Conservation (phyloP, 1,140 invertebrate genomes). For the Parapsyche elsis region DNA sequence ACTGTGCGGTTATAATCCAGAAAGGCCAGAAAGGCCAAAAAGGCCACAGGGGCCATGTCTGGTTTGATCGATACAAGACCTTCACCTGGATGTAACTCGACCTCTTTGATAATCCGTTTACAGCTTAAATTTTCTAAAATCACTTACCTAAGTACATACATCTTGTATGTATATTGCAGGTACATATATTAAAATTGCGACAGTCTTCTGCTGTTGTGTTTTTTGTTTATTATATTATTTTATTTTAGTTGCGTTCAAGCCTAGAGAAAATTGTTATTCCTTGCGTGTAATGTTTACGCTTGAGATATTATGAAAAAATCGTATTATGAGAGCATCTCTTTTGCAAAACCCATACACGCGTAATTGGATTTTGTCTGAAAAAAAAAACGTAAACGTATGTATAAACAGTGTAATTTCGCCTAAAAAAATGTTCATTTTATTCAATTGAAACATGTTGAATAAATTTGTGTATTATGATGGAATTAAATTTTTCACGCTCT, state of each 20-base stretch:
- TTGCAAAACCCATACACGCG: conserved; percentile 12
- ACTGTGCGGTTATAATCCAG: conserved; percentile 23
- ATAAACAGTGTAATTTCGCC: background rate
- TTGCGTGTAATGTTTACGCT: conserved; percentile 16
- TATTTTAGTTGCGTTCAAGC: background rate
- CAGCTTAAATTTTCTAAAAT: background rate
- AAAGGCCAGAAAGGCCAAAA: conserved; percentile 22
- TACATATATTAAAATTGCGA: background rate
- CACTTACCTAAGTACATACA: background rate
- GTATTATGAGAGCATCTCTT: conserved; percentile 16
- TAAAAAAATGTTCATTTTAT: conserved; percentile 14
- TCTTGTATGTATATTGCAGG: background rate
- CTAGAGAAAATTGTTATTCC: conserved; percentile 18
- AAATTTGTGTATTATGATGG: background rate
- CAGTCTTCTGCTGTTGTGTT: background rate
- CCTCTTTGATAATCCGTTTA: conserved; percentile 25
- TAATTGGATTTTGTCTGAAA: conserved; percentile 16
- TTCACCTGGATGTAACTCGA: conserved; percentile 29
- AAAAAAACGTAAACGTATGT: conserved; percentile 8
- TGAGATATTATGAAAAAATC: conserved; percentile 26
- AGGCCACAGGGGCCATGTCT: conserved; percentile 18
- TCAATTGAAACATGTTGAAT: background rate
- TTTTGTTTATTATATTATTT: background rate
- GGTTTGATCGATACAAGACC: conserved; percentile 39
- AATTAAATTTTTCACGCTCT: background rate